These are phyloP conservation scores for Aleiodes alternator DNA, from an alignment of 2,888 invertebrate genomes.

Conservation along the genomic window DNA sequence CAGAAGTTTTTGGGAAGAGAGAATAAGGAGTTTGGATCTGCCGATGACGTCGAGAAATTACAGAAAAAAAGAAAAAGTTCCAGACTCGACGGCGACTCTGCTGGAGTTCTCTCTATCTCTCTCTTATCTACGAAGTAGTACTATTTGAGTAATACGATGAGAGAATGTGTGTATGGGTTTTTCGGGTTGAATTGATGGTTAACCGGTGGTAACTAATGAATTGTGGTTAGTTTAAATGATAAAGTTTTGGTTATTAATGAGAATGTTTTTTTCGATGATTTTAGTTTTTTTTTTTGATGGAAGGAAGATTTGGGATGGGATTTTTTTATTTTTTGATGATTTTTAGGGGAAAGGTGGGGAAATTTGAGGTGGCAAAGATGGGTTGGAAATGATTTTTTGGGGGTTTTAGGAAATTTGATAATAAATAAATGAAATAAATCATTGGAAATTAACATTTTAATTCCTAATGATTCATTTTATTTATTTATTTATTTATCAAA, in stretches of 20 bases:
- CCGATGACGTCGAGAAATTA: slow-evolving; percentile 74
- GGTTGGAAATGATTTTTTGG: no score
- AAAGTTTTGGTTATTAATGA: slow-evolving; percentile 39
- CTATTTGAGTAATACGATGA: not conserved
- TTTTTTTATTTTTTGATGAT: no score
- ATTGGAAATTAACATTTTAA: no score
- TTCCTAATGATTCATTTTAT: no score
- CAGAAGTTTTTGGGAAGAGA: slow-evolving; percentile 59
- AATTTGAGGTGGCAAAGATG: no score
- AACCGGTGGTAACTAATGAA: slow-evolving; percentile 38
- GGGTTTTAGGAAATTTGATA: no score
- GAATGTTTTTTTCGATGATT: not conserved
- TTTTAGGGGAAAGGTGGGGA: no score
- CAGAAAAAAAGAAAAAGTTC: slow-evolving; percentile 71
- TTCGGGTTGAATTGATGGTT: slow-evolving; percentile 23
- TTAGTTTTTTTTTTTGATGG: not conserved
- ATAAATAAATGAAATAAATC: no score
- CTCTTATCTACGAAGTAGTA: no score
- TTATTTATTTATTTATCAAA: no score
- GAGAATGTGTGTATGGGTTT: slow-evolving; percentile 13
- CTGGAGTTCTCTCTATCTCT: not conserved
- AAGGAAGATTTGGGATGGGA: no score
- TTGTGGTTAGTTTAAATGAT: slow-evolving; percentile 43
- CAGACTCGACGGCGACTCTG: slow-evolving; percentile 69
- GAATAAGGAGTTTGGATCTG: slow-evolving; percentile 62